Evolutionary conservation across 2,797 vertebrate species (phyloP).

Genomic region (Schizopygopsis malacanthus): DNA sequence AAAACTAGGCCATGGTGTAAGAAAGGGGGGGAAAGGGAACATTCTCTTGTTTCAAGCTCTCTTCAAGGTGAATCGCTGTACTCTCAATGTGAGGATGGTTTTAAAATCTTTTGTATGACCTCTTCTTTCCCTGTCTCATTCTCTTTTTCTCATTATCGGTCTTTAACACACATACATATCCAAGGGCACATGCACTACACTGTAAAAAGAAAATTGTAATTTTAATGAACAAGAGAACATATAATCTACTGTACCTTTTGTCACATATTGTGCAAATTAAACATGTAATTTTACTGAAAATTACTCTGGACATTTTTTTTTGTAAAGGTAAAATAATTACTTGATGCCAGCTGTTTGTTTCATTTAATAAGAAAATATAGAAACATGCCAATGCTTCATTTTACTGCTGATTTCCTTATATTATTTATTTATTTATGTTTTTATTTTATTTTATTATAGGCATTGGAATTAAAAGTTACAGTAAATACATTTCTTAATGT

Average conservation of each 20-base stretch:
- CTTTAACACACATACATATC: neutral
- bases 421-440: no score
- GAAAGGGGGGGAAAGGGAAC: conserved; percentile 31
- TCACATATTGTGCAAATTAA: neutral
- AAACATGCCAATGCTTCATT: neutral
- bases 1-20: conserved; percentile 54
- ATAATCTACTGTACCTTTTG: neutral
- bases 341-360: neutral
- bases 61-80: conserved; percentile 55
- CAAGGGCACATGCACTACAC: conserved; percentile 20
- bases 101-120: conserved; percentile 30
- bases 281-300: neutral
- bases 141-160: conserved; percentile 7
- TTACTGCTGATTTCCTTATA: neutral
- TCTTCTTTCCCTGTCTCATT: neutral
- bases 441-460: neutral
- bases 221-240: neutral
- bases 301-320: neutral
- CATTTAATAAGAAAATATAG: neutral
- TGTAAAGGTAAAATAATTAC: neutral
- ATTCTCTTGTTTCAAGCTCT: conserved; percentile 38
- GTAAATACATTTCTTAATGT: neutral
- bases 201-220: neutral
- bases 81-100: neutral
- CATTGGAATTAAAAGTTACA: neutral